Evolutionary conservation across 1,140 invertebrate genomes (phyloP).

Genomic region (Bradysia coprophila): DNA sequence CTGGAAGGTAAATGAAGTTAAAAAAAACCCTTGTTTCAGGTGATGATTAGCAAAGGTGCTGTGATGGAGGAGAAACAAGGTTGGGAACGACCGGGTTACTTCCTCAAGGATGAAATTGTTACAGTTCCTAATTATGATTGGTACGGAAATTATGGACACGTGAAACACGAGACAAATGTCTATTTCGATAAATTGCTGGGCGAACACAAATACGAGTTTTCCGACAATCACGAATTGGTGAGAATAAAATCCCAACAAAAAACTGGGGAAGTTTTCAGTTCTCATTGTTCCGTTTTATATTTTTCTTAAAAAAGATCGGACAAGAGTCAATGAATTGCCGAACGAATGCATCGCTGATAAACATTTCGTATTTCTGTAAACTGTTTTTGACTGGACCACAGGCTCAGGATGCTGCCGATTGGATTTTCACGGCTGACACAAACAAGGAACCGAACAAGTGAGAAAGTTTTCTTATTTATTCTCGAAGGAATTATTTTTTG

Average conservation of each 20-base stretch:
- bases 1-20: no score
- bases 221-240: slow-evolving; percentile 55
- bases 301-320: slow-evolving; percentile 37
- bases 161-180: slow-evolving; percentile 35
- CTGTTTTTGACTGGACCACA: slow-evolving; percentile 68
- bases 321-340: slow-evolving; percentile 58
- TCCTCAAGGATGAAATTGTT: slow-evolving; percentile 28
- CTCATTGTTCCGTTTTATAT: not conserved
- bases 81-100: slow-evolving; percentile 70
- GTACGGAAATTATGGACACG: slow-evolving; percentile 56
- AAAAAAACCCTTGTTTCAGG: slow-evolving; percentile 39
- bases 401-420: slow-evolving; percentile 54
- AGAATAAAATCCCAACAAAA: not conserved
- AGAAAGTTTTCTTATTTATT: no score
- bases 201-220: slow-evolving; percentile 65
- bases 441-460: slow-evolving; percentile 38
- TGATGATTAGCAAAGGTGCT: slow-evolving; percentile 35
- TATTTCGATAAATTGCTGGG: slow-evolving; percentile 49
- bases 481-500: no score
- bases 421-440: slow-evolving; percentile 62
- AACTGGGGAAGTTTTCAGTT: slow-evolving; percentile 41
- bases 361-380: slow-evolving; percentile 78
- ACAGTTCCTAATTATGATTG: slow-evolving; percentile 55
- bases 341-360: slow-evolving; percentile 58
- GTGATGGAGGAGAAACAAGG: slow-evolving; percentile 73